Evolutionary conservation across 2,888 invertebrate species (phyloP), one percentile per base, ranked within the genome.

Genomic region (Sylvicola fuscatus): DNA sequence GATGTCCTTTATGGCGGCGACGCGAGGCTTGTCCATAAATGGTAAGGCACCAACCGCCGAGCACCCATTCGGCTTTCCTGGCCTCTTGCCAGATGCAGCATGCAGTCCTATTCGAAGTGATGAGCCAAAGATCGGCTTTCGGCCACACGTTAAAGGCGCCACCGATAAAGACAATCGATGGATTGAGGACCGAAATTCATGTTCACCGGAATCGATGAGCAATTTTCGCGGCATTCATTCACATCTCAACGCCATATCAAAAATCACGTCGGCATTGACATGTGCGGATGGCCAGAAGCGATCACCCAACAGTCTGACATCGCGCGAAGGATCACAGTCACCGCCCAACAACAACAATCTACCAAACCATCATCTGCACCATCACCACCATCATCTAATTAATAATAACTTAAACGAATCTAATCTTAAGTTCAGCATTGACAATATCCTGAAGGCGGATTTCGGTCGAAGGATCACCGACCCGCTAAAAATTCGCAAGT

Each of bases 401-500:
- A 52, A 55, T 28, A 53, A 58, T 38, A 52, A 57, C 41, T 43
- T 60, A 2, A 66, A 70, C 40, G 70, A 70, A 40, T 62, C 62
- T 33, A 67, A 68, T 44, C 54, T 86, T 21, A 76, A 79, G 45
- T 86, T 84, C 60, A 83, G 83, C 49, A 83, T 87, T 51, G 81
- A 80, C 47, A 84, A 86, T 55, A 86, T 86, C 40, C 57, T 86
- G 15, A 73, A 81, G 48, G 84, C 84, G 1, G 84, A 86, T 52
- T 86, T 86, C 44, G 84, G 86, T 0, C 62, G 75, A 21, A 51
- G 73, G 32, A 72, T 74, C 27, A 72, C 73, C 0, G 72, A 77
- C 47, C 78, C 77, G 10, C 58, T 78, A 37, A 64, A 66, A 34
- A 75, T 69, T 34, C 44, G 47, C 10, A 34, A 37, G 15, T 31